A percentile compares a stretch with the other conserved stretches of the same genome.
These are phyloP conservation scores for Phyto melanocephala DNA, from an alignment of 2,888 invertebrate genomes.

Conservation along the genomic window DNA sequence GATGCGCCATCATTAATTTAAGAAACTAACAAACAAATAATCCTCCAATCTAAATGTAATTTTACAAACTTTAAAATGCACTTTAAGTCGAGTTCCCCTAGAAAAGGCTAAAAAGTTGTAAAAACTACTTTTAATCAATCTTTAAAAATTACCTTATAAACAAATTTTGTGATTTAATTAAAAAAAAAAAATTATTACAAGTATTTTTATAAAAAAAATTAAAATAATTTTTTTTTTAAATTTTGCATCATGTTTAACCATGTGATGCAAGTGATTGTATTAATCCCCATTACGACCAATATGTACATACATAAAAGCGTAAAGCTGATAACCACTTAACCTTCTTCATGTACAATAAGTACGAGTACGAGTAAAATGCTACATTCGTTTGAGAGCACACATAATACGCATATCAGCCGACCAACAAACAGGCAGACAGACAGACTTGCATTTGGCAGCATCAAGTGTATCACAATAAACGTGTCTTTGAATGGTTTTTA, in stretches of 20 bases:
- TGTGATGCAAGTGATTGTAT: conserved; percentile 3
- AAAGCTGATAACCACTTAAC: conserved; percentile 61
- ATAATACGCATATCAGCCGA: conserved; percentile 19
- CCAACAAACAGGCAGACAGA: neutral
- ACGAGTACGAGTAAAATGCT: neutral
- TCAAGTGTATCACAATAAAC: conserved; percentile 43
- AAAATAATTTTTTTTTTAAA: neutral
- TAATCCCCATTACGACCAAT: conserved; percentile 12
- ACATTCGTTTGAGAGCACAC: neutral
- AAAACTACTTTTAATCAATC: neutral
- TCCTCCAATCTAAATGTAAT: neutral
- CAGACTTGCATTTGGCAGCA: conserved; percentile 10
- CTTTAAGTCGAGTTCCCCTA: neutral
- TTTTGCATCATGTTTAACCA: neutral
- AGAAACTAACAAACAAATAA: conserved; percentile 12
- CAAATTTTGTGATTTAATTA: neutral
- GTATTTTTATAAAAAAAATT: too few species aligned
- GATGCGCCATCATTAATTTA: conserved; percentile 33
- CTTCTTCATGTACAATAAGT: conserved; percentile 43
- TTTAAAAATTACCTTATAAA: neutral
- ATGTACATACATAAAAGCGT: neutral
- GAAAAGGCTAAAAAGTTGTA: neutral
- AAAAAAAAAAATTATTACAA: too few species aligned
- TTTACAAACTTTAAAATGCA: neutral
- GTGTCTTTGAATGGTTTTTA: conserved; percentile 22